Conservation (phyloP, 2,797 vertebrate species). For the Crenichthys baileyi region DNA sequence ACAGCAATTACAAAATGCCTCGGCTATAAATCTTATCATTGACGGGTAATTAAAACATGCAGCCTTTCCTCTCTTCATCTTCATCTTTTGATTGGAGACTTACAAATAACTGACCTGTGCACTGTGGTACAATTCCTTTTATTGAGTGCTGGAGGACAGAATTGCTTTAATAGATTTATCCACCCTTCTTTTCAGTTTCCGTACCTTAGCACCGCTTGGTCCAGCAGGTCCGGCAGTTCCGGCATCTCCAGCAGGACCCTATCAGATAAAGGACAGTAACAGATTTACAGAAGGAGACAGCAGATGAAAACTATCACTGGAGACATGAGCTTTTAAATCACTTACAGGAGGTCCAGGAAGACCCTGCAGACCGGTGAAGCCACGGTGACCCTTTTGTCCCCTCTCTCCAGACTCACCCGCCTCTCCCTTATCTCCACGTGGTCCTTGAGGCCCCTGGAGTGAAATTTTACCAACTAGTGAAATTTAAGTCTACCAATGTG, state of each 20-base stretch:
- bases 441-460: slow-evolving; percentile 93
- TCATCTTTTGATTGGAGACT: slow-evolving; percentile 60
- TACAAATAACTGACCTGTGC: slow-evolving; percentile 57
- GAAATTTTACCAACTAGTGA: slow-evolving; percentile 31
- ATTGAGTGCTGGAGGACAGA: slow-evolving; percentile 11
- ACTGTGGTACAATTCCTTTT: slow-evolving; percentile 62
- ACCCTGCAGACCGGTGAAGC: slow-evolving; percentile 97
- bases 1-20: slow-evolving; percentile 69
- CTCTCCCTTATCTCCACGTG: slow-evolving; percentile 97
- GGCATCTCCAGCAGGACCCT: slow-evolving; percentile 93
- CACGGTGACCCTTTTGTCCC: slow-evolving; percentile 95
- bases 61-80: slow-evolving; percentile 53
- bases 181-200: slow-evolving; percentile 43
- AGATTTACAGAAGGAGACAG: slow-evolving; percentile 21
- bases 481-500: slow-evolving; percentile 1
- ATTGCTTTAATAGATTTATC: slow-evolving; percentile 29
- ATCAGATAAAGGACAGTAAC: slow-evolving; percentile 26
- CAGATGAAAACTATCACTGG: background rate
- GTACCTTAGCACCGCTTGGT: slow-evolving; percentile 90
- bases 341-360: slow-evolving; percentile 95
- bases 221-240: slow-evolving; percentile 89
- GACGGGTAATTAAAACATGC: slow-evolving; percentile 63
- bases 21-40: slow-evolving; percentile 66
- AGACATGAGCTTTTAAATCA: slow-evolving; percentile 19
- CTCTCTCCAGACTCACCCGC: slow-evolving; percentile 92